A percentile compares a stretch with the other conserved stretches of the same genome.
These are phyloP conservation scores for Chelon auratus DNA, from an alignment of 2,797 vertebrate species.

Conservation along the genomic window DNA sequence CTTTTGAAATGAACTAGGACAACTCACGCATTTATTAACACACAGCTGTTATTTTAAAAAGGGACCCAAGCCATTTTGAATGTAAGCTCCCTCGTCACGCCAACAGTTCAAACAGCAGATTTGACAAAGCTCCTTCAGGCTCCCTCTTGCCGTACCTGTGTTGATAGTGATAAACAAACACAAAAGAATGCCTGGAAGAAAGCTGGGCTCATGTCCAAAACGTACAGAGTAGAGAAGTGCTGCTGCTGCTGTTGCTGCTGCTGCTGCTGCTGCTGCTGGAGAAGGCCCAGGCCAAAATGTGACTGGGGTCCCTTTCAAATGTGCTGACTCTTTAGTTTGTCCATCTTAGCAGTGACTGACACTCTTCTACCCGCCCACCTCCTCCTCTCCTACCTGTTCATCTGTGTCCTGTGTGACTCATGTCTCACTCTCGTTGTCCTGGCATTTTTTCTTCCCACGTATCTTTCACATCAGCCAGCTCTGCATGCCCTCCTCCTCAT, in stretches of 20 bases:
- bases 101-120: constrained; percentile 29
- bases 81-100: constrained; percentile 19
- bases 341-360: constrained; percentile 79
- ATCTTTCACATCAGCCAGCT: constrained; percentile 77
- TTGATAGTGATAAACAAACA: constrained; percentile 25
- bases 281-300: constrained; percentile 61
- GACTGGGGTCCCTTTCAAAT: constrained; percentile 86
- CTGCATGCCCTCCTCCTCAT: constrained; percentile 76
- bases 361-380: constrained; percentile 29
- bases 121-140: constrained; percentile 35
- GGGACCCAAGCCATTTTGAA: constrained; percentile 82
- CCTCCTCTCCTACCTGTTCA: constrained; percentile 65
- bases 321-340: constrained; percentile 79
- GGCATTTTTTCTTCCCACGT: constrained; percentile 72
- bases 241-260: constrained; percentile 37
- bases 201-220: constrained; percentile 26
- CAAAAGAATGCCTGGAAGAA: constrained; percentile 22
- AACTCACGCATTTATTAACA: constrained; percentile 65
- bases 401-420: constrained; percentile 83
- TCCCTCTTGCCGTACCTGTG: constrained; percentile 23
- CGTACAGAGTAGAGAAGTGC: constrained; percentile 40
- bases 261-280: constrained; percentile 35
- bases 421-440: constrained; percentile 74
- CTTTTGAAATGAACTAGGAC: constrained; percentile 58
- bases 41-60: constrained; percentile 67